Evolutionary conservation across 1,140 invertebrate genomes (phyloP), one percentile per base, ranked within the genome.

Genomic region (Leguminivora glycinivorella): DNA sequence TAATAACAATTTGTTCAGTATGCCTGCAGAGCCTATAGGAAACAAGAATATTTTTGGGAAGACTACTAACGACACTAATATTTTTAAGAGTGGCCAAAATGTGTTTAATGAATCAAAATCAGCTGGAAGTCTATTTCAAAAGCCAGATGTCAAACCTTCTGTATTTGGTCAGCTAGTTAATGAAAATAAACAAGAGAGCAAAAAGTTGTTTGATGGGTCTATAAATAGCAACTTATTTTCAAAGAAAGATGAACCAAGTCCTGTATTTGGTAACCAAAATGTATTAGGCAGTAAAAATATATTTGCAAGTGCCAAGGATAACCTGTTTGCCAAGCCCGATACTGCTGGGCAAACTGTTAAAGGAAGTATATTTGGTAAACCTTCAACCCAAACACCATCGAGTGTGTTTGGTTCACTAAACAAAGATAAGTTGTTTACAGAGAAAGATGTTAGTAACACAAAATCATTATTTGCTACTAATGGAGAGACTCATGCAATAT

Each of bases 371-470:
- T 83, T 83, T 75, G 71, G 68, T 34, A 79, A 71, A 73, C 25
- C 71, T 19, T 25, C 19, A 10, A 67, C 22, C 25, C 14, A 40
- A 25, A 38, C 68, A 52, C 66, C 80, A 34, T 47, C 77, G 10
- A 81, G 70, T 69, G 83, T 85, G 69, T 90, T 90, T 78, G 76
- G 79, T 5, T 34, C 66, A 2, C 79, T 83, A 76, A 71, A 56
- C 25, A 19, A 19, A 26, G 14, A 31, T 25, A 83, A 83, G 70
- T n/a, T 72, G 22, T 66, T 60, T 19, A 60, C 68, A 52, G 56
- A 60, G 29, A 76, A 58, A 52, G 2, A 40, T 4, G 67, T 63
- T 70, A 68, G 38, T 17, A 56, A 63, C 6, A 5, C 40, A 10
- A 70, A 78, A 52, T 52, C 73, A 9, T 67, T 72, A 56, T 76